Base-by-base conservation (phyloP, 2,113 vertebrate genomes). In the Balaeniceps rex region DNA sequence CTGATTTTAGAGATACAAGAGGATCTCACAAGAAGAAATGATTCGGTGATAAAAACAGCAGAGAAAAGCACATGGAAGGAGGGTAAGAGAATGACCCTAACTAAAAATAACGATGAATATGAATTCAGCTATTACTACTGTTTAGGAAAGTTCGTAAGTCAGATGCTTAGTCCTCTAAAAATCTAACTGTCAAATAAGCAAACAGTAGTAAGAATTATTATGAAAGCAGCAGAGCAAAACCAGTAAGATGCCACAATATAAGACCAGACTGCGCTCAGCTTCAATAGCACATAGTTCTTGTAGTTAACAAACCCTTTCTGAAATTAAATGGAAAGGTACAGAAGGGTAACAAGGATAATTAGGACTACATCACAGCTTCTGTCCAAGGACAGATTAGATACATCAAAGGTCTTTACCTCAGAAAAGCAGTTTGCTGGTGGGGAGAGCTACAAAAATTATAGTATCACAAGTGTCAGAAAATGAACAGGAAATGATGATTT, bases 231-330 rank as follows among this genome's bases (percentile, higher is more conserved):
- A 85, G 49, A 79, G 54, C 22, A 88, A 83, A 90, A 61, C 22
- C 46, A 57, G 22, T 55, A 69, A 55, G 17, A 81, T 46, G 54
- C 4, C 0, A 0, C 49, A 72, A 29, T 6, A 0, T 17, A 71
- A 82, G 25, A 42, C 15, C 18, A 77, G 40, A 60, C 21, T 68
- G 15, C 2, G 3, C 47, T 72, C 47, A 25, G 49, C 34, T 88
- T 55, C 72, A 70, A 18, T 18, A 58, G 4, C 14, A 55, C 11
- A 5, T 6, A 34, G 24, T 9, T 83, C 47, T 29, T 78, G 31
- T 29, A 63, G 28, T 23, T 74, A 63, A n/a, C 28, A 42, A 1
- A n/a, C 5, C 15, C 31, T 74, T 38, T 7, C 54, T 33, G 47
- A 86, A 92, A 81, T 21, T 6, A 77, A 83, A 87, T 1, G 1